Conservation (phyloP, 2,797 vertebrate species). For the Sebastes elongatus region DNA sequence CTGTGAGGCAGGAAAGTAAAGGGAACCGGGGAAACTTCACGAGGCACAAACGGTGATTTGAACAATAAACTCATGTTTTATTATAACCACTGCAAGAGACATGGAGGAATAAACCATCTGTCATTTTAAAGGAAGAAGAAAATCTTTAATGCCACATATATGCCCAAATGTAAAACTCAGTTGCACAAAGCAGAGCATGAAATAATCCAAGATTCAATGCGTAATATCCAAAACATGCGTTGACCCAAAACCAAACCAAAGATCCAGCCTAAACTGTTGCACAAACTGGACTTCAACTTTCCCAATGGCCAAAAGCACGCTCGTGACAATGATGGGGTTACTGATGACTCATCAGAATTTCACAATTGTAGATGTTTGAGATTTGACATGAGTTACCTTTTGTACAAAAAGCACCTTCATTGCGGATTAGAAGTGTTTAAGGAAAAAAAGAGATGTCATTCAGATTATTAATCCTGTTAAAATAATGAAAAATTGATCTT, state of each 20-base stretch:
- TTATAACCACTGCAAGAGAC: neutral
- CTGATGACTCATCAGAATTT: conserved; percentile 53
- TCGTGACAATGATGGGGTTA: neutral
- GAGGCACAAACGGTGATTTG: neutral
- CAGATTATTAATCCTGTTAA: conserved; percentile 23
- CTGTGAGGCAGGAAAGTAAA: neutral
- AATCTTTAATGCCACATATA: neutral
- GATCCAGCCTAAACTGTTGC: neutral
- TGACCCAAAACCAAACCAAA: neutral
- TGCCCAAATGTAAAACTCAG: neutral
- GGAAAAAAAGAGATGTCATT: neutral
- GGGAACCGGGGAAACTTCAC: neutral
- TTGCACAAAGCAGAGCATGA: neutral
- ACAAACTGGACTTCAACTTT: conserved; percentile 1
- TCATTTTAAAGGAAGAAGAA: neutral
- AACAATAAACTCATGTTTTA: neutral
- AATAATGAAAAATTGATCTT: neutral
- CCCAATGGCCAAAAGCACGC: neutral
- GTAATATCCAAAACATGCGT: neutral
- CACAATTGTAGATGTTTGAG: neutral
- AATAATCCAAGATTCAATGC: neutral
- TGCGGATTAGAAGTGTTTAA: neutral
- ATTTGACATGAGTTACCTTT: neutral
- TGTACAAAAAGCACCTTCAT: neutral
- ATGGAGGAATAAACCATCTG: neutral